phyloP scores from a whole-genome alignment of 37 sponge, comb jelly and placozoan genomes.

The Chondrosia reniformis region DNA sequence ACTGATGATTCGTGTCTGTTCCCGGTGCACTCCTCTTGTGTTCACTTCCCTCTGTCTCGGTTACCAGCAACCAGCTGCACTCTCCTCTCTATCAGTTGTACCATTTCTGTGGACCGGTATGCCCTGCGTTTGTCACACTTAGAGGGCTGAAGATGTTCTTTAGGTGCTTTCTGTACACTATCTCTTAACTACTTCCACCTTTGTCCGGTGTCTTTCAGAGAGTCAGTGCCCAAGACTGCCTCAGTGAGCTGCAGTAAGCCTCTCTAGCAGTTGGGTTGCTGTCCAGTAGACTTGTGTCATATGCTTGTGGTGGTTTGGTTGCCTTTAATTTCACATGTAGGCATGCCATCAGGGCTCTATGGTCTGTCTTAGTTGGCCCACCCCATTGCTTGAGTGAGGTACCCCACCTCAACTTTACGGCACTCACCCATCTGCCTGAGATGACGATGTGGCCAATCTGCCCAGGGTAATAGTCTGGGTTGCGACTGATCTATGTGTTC shows the following conservation, averaged over 20 bases:
- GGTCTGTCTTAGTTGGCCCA: background rate
- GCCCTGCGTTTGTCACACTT: background rate
- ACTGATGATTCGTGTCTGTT: background rate
- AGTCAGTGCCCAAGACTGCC: background rate
- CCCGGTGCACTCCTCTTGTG: background rate
- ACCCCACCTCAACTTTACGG: background rate
- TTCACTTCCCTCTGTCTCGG: background rate
- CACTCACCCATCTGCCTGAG: background rate
- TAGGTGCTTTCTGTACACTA: background rate
- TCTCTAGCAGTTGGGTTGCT: background rate
- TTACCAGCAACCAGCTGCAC: background rate
- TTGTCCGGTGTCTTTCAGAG: background rate
- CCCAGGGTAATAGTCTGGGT: background rate
- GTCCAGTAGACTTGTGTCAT: background rate
- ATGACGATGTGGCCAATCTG: background rate
- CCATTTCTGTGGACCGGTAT: background rate
- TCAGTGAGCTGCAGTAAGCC: background rate
- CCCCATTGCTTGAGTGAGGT: background rate
- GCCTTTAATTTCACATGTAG: background rate
- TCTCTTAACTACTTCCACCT: background rate
- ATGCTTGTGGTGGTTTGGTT: background rate
- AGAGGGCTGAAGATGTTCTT: background rate
- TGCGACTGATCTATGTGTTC: background rate
- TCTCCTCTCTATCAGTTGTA: background rate
- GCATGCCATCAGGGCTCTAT: background rate